A percentile compares a stretch with the other conserved stretches of the same genome.
Evolutionary conservation across 2,797 vertebrate genomes (phyloP).

Genomic region (Tinamus major): DNA sequence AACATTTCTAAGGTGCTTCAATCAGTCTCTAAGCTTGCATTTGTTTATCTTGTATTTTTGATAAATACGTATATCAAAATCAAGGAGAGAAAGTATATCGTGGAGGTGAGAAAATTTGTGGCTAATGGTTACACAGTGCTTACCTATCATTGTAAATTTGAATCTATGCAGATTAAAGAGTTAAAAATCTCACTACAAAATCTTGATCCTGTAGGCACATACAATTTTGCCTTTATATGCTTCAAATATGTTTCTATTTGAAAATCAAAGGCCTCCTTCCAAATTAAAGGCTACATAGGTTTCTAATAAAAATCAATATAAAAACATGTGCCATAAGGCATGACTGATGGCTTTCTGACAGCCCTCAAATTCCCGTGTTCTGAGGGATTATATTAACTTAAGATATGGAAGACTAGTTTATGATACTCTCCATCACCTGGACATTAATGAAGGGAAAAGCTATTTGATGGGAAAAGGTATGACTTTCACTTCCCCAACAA

Average conservation of each 20-base stretch:
- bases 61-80: not conserved
- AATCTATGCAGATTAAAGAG: not conserved
- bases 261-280: constrained; percentile 21
- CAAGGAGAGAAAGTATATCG: not conserved
- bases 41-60: not conserved
- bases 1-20: not conserved
- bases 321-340: not conserved
- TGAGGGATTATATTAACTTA: not conserved
- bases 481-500: not conserved
- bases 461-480: not conserved
- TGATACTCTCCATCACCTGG: not conserved
- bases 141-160: not conserved
- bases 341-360: not conserved
- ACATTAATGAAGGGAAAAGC: not conserved
- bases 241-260: constrained; percentile 19
- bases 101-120: not conserved
- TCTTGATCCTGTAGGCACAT: not conserved
- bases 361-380: not conserved
- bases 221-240: not conserved
- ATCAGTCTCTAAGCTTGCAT: not conserved
- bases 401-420: not conserved
- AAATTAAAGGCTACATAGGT: not conserved
- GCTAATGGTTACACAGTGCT: not conserved
- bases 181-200: not conserved
- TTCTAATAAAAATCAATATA: constrained; percentile 5